Base-by-base conservation (phyloP, 2,797 vertebrate genomes). In the Peromyscus nudipes region DNA sequence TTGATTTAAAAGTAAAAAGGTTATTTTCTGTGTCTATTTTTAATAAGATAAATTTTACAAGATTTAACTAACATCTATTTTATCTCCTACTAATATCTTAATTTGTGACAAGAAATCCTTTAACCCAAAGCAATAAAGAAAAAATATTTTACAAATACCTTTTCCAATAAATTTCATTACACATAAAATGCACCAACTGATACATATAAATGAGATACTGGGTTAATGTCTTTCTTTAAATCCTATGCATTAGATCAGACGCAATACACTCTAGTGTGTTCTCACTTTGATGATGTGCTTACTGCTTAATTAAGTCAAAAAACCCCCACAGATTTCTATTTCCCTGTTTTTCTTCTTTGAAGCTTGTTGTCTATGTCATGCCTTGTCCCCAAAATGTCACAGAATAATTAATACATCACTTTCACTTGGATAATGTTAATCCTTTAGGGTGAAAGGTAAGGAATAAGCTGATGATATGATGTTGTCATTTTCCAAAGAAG, bases 181-280 rank as follows among this genome's bases (percentile, higher is more conserved):
- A 57, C 23, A 92, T 93, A 92, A 96, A 87, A 91, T 43, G 89
- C 27, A 83, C 3, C 29, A 92, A 34, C 6, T 92, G 76, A 96
- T 93, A 94, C 40, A 86, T 94, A 95, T 77, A 85, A 93, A 96
- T 94, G 62, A 95, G 82, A 77, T 87, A 86, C n/a, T 37, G 65
- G 25, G 40, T 37, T 43, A 86, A 91, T 91, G 29, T 75, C 80
- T 95, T 67, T 96, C 95, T 93, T 57, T 81, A 81, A 90, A 82
- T 94, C 77, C 84, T 97, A 71, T 57, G 96, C 89, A 94, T 37
- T 87, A 77, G 92, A 55, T 81, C 65, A 93, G 91, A 94, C 73
- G 29, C 34, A 71, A 65, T 55, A 0, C 25, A 79, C 86, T 92
- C 1, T 92, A 71, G 43, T 85, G 1, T 80, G 25, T 85, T 97